phyloP scores from a whole-genome alignment of 2,113 vertebrate genomes.

The Rhea pennata region DNA sequence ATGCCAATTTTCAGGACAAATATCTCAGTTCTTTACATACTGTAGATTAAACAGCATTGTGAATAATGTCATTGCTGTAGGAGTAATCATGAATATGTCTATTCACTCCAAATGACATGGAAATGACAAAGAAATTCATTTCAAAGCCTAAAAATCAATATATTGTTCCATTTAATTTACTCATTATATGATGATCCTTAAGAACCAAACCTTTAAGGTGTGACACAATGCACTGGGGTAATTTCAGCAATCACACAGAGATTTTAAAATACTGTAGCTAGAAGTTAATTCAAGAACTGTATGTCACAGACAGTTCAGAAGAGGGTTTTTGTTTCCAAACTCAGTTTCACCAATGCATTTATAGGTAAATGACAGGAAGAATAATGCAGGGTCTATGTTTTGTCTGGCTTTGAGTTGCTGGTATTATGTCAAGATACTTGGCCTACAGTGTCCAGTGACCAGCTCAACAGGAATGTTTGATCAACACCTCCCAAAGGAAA shows the following conservation, averaged over 20 bases:
- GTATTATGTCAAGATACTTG: background rate
- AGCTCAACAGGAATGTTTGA: background rate
- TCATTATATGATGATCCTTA: background rate
- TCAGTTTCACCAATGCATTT: background rate
- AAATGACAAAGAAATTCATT: constrained; percentile 18
- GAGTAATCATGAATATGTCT: background rate
- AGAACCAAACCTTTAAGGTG: constrained; percentile 1
- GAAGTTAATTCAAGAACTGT: background rate
- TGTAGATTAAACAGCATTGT: background rate
- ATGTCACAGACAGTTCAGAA: background rate
- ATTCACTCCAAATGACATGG: constrained; percentile 4
- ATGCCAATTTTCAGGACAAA: background rate
- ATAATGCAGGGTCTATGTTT: background rate
- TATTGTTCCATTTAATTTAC: constrained; percentile 22
- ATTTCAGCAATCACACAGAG: constrained; percentile 4
- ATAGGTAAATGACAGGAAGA: background rate
- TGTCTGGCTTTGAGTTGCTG: background rate
- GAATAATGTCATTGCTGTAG: background rate
- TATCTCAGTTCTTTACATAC: background rate
- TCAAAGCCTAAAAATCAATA: constrained; percentile 47
- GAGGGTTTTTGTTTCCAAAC: background rate
- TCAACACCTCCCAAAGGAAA: background rate
- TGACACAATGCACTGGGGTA: background rate
- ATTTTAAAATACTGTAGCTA: background rate
- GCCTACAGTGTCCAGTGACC: background rate